Conservation (phyloP, 2,113 vertebrate genomes). For the Entelurus aequoreus region DNA sequence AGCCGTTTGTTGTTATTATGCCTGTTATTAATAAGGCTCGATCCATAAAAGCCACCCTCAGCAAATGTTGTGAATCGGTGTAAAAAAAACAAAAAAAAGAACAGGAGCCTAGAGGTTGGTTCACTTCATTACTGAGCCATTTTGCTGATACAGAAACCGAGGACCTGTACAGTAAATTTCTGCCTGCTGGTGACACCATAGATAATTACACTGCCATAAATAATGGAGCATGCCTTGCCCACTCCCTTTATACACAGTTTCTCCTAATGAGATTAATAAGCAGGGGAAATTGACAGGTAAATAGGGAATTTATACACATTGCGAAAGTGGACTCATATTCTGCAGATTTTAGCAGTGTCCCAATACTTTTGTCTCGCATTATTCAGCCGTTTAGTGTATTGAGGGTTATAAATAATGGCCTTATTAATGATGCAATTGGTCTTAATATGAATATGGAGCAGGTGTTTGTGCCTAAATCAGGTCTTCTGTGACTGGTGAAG, state of each 20-base stretch:
- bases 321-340: no score
- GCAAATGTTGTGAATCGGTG: neutral
- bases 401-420: no score
- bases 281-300: conserved; percentile 43
- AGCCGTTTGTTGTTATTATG: neutral
- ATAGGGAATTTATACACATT: conserved; percentile 25
- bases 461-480: no score
- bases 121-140: conserved; percentile 66
- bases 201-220: conserved; percentile 73
- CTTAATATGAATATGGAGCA: no score
- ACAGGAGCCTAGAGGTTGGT: conserved; percentile 55
- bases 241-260: conserved; percentile 53
- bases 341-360: neutral
- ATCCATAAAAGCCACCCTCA: neutral
- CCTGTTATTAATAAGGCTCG: neutral
- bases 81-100: conserved; percentile 17
- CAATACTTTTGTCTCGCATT: no score
- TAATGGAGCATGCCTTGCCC: conserved; percentile 64
- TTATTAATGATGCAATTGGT: no score
- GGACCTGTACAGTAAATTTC: conserved; percentile 63
- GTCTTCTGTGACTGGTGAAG: no score
- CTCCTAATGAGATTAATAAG: conserved; percentile 67
- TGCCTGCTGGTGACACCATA: conserved; percentile 66
- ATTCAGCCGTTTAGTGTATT: no score
- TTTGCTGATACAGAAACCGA: conserved; percentile 68